phyloP scores from a whole-genome alignment of 2,797 vertebrate species.

The Poeciliopsis infans region DNA sequence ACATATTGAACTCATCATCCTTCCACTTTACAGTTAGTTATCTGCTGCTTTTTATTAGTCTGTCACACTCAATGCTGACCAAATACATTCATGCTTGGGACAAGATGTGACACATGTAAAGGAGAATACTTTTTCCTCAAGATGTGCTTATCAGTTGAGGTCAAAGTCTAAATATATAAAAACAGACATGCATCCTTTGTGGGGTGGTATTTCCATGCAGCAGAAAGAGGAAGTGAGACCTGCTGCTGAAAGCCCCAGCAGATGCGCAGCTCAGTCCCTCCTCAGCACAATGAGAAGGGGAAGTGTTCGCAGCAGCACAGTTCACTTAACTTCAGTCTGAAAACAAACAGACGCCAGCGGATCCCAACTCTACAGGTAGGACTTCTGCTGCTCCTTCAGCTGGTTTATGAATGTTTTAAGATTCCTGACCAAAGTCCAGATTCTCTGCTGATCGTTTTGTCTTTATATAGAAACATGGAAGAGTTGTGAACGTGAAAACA shows the following conservation, averaged over 20 bases:
- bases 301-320: constrained; percentile 41
- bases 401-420: no score
- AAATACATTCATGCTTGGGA: background rate
- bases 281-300: constrained; percentile 22
- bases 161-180: constrained; percentile 14
- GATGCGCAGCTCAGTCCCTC: background rate
- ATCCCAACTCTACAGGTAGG: constrained; percentile 48
- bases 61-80: background rate
- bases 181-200: background rate
- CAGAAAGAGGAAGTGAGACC: constrained; percentile 67
- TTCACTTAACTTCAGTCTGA: background rate
- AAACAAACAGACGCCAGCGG: background rate
- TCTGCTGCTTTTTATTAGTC: background rate
- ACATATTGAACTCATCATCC: no score
- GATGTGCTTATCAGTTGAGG: background rate
- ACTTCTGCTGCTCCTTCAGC: background rate
- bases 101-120: background rate
- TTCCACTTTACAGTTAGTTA: background rate
- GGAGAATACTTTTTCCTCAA: background rate
- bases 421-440: background rate
- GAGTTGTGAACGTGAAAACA: background rate
- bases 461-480: background rate
- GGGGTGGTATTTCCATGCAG: constrained; percentile 44
- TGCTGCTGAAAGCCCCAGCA: constrained; percentile 31
- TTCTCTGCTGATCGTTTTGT: background rate